A percentile compares a stretch with the other conserved stretches of the same genome.
Conservation (phyloP, 2,113 vertebrate genomes). For the Muntiacus muntjak region DNA sequence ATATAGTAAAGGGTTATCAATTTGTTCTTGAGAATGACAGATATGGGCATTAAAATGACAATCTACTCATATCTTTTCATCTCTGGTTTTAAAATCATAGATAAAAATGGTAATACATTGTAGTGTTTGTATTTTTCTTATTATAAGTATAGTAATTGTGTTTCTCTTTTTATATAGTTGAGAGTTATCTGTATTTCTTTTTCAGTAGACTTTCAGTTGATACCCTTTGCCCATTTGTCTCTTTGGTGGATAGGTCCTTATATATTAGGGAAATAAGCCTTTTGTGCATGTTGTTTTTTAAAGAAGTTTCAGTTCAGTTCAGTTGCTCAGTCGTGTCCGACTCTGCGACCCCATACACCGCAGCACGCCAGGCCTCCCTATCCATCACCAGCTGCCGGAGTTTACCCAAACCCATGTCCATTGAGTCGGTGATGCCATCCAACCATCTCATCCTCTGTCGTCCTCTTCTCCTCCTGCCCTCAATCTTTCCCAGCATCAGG, state of each 20-base stretch:
- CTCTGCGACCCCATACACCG: neutral
- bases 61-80: neutral
- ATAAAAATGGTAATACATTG: neutral
- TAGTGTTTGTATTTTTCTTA: neutral
- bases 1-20: neutral
- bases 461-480: neutral
- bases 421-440: neutral
- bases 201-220: neutral
- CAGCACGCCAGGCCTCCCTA: neutral
- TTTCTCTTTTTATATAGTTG: neutral
- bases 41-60: neutral
- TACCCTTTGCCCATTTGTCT: neutral
- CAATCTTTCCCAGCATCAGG: neutral
- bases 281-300: neutral
- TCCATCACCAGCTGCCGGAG: neutral
- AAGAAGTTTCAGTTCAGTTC: neutral
- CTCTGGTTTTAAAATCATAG: slow-evolving; percentile 5
- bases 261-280: neutral
- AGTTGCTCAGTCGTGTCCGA: neutral
- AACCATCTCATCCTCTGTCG: neutral
- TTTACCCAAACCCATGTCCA: neutral
- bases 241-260: neutral
- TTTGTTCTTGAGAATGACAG: neutral
- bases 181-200: neutral
- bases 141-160: neutral